Base-by-base conservation (phyloP, 2,113 vertebrate genomes). In the Dryoscopus gambensis region DNA sequence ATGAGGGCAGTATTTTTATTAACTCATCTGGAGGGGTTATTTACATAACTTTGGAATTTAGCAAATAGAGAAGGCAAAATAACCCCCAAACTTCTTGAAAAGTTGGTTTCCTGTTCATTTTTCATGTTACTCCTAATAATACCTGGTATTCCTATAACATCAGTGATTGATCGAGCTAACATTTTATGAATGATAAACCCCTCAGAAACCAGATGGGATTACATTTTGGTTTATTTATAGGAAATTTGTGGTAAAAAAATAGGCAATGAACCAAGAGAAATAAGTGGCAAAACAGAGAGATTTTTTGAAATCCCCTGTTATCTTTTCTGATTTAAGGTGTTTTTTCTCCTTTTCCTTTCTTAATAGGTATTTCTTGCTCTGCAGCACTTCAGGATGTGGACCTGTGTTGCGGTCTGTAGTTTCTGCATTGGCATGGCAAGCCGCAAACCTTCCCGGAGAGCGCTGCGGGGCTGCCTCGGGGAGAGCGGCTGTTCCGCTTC, bases 221-320 rank as follows among this genome's bases (percentile, higher is more conserved):
- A 39, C 37, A n/a, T 50, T 71, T 64, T 92, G 31, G 35, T 90
- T 92, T 96, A 87, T 92, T 93, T 93, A 84, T 75, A 77, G 73
- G n/a, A 77, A 67, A 64, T 18, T 23, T 10, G 1, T 70, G 39
- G 30, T 75, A 90, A 88, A 93, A 93, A 94, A 73, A 49, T 10
- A 84, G 78, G 40, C 52, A 80, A 64, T 64, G 52, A 77, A 79
- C 47, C 9, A 83, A 69, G 76, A 79, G 59, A 97, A 94, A 86
- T 77, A 77, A 59, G 28, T 75, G 88, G 56, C 53, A 89, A 57
- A 88, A 77, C 10, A 11, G 28, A 73, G 47, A 85, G 2, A 60
- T 53, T 47, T 55, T 17, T 37, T 70, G 17, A 94, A 93, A 77
- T 67, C 22, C 5, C 3, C 21, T 52, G 42, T 62, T 74, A 52